phyloP scores from a whole-genome alignment of 2,113 vertebrate genomes.

The Hypanus sabinus region DNA sequence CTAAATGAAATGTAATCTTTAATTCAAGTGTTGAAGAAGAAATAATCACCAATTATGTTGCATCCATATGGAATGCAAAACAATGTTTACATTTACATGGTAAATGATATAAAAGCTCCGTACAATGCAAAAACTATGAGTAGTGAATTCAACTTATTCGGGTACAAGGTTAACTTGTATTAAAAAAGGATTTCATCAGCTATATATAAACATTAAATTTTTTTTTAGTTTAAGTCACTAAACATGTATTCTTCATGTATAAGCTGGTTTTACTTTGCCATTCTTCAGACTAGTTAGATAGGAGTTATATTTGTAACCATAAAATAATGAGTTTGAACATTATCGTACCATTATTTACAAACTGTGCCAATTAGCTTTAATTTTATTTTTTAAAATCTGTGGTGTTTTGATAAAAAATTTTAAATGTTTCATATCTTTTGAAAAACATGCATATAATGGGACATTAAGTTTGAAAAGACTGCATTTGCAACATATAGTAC shows the following conservation, averaged over 20 bases:
- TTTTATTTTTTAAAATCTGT: not conserved
- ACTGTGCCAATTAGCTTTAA: not conserved
- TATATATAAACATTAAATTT: not conserved
- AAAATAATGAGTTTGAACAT: slow-evolving; percentile 1
- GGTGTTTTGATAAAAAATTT: not conserved
- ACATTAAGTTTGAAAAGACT: not conserved
- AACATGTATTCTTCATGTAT: not conserved
- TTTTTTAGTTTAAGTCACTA: not conserved
- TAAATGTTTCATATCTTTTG: slow-evolving; percentile 2
- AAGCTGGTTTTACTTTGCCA: not conserved
- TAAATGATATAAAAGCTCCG: not conserved
- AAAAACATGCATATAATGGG: not conserved
- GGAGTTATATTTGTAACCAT: not conserved
- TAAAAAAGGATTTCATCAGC: not conserved
- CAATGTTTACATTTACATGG: not conserved
- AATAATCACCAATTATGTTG: not conserved
- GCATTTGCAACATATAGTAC: not conserved
- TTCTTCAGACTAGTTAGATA: not conserved
- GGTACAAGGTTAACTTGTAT: not conserved
- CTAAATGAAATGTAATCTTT: not conserved
- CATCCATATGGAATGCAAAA: not conserved
- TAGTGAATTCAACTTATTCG: not conserved
- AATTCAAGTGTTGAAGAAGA: not conserved
- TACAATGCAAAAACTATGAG: not conserved
- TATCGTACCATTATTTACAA: not conserved